These are phyloP conservation scores for Laupala kohalensis DNA, from an alignment of 1,140 invertebrate genomes.

Conservation along the genomic window DNA sequence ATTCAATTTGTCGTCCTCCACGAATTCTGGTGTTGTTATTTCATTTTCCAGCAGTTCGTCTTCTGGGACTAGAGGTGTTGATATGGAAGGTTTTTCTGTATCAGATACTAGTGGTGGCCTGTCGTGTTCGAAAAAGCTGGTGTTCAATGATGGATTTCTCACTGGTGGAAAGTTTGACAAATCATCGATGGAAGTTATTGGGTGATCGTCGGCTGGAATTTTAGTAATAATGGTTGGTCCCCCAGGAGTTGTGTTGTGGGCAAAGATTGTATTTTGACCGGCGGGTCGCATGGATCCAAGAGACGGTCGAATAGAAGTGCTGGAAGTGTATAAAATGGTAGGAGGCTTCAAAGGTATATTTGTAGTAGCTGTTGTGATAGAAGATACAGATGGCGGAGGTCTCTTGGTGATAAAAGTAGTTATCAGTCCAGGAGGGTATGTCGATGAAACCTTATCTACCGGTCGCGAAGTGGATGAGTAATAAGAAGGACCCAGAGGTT, in stretches of 20 bases:
- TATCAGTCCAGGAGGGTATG: not conserved
- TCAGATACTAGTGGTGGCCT: slow-evolving; percentile 1
- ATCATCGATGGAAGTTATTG: slow-evolving; percentile 37
- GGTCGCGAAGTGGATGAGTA: not conserved
- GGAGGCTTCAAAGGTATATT: not conserved
- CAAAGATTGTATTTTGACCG: not conserved
- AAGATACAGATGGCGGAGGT: not conserved
- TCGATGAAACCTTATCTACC: not conserved
- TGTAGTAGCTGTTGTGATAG: not conserved
- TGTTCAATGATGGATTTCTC: slow-evolving; percentile 63
- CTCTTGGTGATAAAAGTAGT: not conserved
- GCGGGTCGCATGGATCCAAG: not conserved
- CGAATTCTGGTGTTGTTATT: slow-evolving; percentile 47
- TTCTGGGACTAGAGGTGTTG: not conserved
- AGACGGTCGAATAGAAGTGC: not conserved
- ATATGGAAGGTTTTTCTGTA: not conserved
- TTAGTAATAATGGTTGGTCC: not conserved
- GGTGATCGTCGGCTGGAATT: not conserved
- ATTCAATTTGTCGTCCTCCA: slow-evolving; percentile 58
- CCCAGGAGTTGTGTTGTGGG: not conserved
- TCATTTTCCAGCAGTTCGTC: slow-evolving; percentile 17
- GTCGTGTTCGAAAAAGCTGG: slow-evolving; percentile 31
- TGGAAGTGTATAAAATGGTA: not conserved
- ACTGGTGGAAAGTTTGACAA: slow-evolving; percentile 70
- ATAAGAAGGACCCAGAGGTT: not conserved